Percentiles rank a stretch among this genome's conserved stretches.
phyloP scores from a whole-genome alignment of 2,113 vertebrate genomes.

The Atrichornis clamosus region DNA sequence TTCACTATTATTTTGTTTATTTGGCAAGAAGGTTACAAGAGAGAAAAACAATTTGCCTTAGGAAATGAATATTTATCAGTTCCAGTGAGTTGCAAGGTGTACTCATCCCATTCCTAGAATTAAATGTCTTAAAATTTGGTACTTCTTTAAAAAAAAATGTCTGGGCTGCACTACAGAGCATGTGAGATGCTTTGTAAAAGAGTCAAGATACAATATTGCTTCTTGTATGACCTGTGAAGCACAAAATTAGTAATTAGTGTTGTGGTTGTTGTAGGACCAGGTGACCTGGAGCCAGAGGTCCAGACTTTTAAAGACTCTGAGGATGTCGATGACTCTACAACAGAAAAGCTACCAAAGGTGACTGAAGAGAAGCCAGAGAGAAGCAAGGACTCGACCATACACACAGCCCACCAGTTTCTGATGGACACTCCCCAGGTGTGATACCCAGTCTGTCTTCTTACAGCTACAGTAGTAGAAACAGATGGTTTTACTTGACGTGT shows the following conservation, averaged over 20 bases:
- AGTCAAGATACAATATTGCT: background rate
- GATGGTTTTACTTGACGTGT: background rate
- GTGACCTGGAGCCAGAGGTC: slow-evolving; percentile 75
- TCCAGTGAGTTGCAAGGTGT: background rate
- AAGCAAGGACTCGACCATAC: slow-evolving; percentile 83
- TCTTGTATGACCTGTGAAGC: background rate
- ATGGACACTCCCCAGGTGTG: slow-evolving; percentile 69
- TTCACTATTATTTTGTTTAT: background rate
- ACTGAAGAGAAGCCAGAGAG: slow-evolving; percentile 75
- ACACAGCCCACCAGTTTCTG: slow-evolving; percentile 84
- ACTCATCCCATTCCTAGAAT: background rate
- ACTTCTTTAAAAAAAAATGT: background rate
- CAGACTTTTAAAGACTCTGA: slow-evolving; percentile 59
- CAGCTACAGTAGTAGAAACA: background rate
- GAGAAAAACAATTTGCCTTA: background rate
- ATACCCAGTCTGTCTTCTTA: background rate
- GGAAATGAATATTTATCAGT: background rate
- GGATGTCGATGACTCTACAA: slow-evolving; percentile 49
- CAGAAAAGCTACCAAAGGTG: slow-evolving; percentile 34
- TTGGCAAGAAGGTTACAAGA: background rate
- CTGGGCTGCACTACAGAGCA: background rate
- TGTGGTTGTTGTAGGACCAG: slow-evolving; percentile 63
- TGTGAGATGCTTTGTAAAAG: background rate
- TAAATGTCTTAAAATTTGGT: background rate
- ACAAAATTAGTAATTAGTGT: background rate